Evolutionary conservation across 2,888 invertebrate genomes (phyloP).

Genomic region (Hyalella azteca): DNA sequence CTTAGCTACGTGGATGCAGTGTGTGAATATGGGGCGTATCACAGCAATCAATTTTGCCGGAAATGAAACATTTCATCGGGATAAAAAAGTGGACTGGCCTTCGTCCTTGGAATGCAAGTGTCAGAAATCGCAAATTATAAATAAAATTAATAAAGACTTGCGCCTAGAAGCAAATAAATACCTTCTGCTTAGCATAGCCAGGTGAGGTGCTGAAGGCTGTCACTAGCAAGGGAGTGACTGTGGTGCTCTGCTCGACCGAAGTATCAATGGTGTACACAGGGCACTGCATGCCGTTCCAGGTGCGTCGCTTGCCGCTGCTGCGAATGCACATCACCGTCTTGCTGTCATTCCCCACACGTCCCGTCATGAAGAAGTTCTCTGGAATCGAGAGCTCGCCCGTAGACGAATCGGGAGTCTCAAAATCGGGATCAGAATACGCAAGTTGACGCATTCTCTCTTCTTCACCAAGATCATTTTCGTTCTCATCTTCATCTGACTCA

Average conservation of each 20-base stretch:
- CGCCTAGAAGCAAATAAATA: too few species aligned
- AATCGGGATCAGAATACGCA: conserved; percentile 25
- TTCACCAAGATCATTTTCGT: background rate
- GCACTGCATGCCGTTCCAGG: background rate
- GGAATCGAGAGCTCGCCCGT: conserved; percentile 1
- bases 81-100: background rate
- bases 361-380: conserved; percentile 12
- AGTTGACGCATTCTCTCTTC: conserved; percentile 4
- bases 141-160: too few species aligned
- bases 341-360: conserved; percentile 20
- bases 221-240: conserved; percentile 16
- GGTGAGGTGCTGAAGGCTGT: conserved; percentile 22
- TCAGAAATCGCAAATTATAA: background rate
- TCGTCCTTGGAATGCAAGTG: background rate
- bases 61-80: background rate
- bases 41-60: background rate
- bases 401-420: conserved; percentile 19
- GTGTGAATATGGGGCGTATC: background rate
- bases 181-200: background rate
- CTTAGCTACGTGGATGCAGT: too few species aligned
- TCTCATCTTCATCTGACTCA: conserved; percentile 15
- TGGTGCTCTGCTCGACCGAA: background rate
- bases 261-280: conserved; percentile 32
- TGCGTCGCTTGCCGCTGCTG: conserved; percentile 4
- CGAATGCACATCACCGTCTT: conserved; percentile 39